Evolutionary conservation across 2,888 invertebrate genomes (phyloP).

Genomic region (Diploptera punctata): DNA sequence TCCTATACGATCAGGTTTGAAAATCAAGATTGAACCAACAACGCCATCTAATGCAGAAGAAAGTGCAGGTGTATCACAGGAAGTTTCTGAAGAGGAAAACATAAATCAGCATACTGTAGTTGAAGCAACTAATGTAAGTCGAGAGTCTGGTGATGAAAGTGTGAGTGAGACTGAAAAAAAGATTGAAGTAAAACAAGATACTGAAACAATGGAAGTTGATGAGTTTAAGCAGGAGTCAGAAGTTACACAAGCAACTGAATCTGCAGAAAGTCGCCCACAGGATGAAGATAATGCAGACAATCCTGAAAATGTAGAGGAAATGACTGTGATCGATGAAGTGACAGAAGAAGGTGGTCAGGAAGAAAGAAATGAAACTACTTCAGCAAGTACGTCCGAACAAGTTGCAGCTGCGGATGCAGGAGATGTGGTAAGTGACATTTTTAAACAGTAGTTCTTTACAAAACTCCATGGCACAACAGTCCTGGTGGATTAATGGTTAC

Average conservation of each 20-base stretch:
- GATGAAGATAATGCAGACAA: constrained; percentile 4
- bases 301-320: constrained; percentile 43
- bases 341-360: constrained; percentile 44
- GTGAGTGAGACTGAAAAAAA: not conserved
- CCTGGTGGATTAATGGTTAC: too few species aligned
- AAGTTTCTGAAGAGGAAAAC: constrained; percentile 4
- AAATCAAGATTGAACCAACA: not conserved
- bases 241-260: not conserved
- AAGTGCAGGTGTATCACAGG: not conserved
- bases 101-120: not conserved
- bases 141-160: not conserved
- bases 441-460: too few species aligned
- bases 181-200: constrained; percentile 24
- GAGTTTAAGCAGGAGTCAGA: not conserved
- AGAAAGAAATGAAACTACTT: constrained; percentile 44
- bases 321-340: constrained; percentile 49
- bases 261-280: not conserved
- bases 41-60: not conserved
- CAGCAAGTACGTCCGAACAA: constrained; percentile 32
- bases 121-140: not conserved
- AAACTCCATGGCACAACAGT: too few species aligned
- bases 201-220: not conserved
- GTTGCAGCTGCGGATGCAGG: not conserved
- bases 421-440: not conserved
- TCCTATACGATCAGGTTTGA: not conserved